These are phyloP conservation scores for Strongylocentrotus purpuratus DNA, from an alignment of 35 echinoderm and acorn worm genomes.

Conservation along the genomic window DNA sequence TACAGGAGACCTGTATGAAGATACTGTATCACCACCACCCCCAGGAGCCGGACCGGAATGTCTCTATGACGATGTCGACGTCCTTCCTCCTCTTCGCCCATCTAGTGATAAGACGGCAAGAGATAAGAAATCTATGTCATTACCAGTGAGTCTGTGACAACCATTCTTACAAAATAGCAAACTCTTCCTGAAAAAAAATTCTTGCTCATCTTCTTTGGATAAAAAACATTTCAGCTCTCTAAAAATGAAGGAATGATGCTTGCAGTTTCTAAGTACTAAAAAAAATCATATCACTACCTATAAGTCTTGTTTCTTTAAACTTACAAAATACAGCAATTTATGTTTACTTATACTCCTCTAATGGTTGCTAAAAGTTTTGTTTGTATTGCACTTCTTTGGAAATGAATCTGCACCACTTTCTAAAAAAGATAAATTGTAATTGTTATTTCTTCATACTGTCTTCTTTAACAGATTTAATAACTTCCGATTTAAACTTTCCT, in stretches of 20 bases:
- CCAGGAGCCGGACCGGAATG: not conserved
- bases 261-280: too few species aligned
- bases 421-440: too few species aligned
- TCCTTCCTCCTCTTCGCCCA: not conserved
- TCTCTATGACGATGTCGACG: not conserved
- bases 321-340: too few species aligned
- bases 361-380: too few species aligned
- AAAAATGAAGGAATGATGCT: not conserved
- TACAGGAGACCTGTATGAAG: not conserved
- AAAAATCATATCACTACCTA: too few species aligned
- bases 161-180: not conserved
- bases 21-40: not conserved
- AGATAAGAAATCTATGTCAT: not conserved
- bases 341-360: too few species aligned
- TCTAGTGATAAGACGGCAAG: not conserved
- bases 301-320: too few species aligned
- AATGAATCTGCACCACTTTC: too few species aligned
- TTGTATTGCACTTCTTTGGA: too few species aligned
- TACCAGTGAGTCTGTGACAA: not conserved
- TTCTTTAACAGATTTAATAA: not conserved
- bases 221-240: not conserved
- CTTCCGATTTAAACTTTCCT: not conserved
- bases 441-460: not conserved
- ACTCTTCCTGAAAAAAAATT: too few species aligned
- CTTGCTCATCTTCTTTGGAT: not conserved